Conservation (phyloP, 2,113 vertebrate genomes). For the Rhynchomys soricoides region DNA sequence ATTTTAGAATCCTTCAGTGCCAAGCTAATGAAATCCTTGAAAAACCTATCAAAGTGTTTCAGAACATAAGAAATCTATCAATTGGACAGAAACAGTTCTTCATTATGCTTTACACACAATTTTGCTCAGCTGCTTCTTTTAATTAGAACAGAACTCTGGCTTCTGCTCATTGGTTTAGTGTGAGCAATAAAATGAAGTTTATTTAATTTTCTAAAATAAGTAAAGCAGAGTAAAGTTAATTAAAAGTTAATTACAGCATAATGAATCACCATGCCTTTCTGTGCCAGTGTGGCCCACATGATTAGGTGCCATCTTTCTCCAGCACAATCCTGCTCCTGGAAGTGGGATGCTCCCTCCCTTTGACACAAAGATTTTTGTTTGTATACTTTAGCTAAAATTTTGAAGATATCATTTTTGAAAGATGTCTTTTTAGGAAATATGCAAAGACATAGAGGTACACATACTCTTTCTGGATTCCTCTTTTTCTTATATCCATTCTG, state of each 20-base stretch:
- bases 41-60: conserved; percentile 72
- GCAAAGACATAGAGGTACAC: background rate
- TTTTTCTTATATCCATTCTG: conserved; percentile 72
- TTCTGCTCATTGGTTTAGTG: conserved; percentile 83
- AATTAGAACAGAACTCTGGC: conserved; percentile 82
- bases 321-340: conserved; percentile 31
- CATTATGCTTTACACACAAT: conserved; percentile 78
- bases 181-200: conserved; percentile 86
- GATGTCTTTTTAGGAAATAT: background rate
- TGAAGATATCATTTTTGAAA: conserved; percentile 51
- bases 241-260: conserved; percentile 87
- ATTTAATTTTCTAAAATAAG: conserved; percentile 89
- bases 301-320: conserved; percentile 79
- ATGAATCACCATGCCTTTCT: conserved; percentile 83
- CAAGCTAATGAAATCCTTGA: conserved; percentile 58
- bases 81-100: conserved; percentile 78
- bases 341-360: background rate
- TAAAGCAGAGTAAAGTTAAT: conserved; percentile 86
- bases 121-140: conserved; percentile 83
- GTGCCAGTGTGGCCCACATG: conserved; percentile 80
- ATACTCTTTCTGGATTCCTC: background rate
- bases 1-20: conserved; percentile 67
- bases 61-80: conserved; percentile 75
- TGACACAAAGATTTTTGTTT: conserved; percentile 5
- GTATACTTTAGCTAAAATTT: conserved; percentile 9